Conservation (phyloP, 2,797 vertebrate genomes). For the Pangasius djambal region DNA sequence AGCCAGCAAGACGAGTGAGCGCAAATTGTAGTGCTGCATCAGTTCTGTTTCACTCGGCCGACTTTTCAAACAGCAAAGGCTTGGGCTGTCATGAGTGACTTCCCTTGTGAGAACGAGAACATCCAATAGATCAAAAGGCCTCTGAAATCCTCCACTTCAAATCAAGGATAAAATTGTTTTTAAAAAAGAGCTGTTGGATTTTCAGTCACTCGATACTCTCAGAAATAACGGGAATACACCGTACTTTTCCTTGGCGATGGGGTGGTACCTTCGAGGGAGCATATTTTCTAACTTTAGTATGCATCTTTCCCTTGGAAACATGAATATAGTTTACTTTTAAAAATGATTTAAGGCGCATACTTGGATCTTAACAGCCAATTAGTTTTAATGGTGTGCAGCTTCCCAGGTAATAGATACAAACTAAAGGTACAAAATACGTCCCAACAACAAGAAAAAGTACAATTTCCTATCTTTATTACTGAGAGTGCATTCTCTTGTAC, state of each 20-base stretch:
- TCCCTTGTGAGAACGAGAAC: conserved; percentile 35
- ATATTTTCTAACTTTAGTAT: neutral
- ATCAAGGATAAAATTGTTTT: conserved; percentile 36
- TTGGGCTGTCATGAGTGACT: conserved; percentile 48
- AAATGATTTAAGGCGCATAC: neutral
- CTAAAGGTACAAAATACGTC: neutral
- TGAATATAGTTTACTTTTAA: neutral
- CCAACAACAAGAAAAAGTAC: conserved; percentile 15
- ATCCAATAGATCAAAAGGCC: conserved; percentile 23
- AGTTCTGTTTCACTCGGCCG: conserved; percentile 49
- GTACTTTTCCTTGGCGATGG: neutral
- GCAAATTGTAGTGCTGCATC: conserved; percentile 25
- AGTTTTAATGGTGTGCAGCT: neutral
- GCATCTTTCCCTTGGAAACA: neutral
- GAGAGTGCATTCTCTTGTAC: neutral
- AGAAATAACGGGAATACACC: neutral
- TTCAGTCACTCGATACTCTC: neutral
- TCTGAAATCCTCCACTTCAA: conserved; percentile 29
- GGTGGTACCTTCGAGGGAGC: neutral
- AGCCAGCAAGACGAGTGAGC: neutral
- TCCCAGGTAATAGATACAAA: neutral
- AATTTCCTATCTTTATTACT: neutral
- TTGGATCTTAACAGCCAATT: conserved; percentile 3
- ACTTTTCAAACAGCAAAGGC: conserved; percentile 47
- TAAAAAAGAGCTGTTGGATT: neutral